These are phyloP conservation scores for Malurus leucopterus DNA, from an alignment of 2,797 vertebrate species.

Conservation along the genomic window DNA sequence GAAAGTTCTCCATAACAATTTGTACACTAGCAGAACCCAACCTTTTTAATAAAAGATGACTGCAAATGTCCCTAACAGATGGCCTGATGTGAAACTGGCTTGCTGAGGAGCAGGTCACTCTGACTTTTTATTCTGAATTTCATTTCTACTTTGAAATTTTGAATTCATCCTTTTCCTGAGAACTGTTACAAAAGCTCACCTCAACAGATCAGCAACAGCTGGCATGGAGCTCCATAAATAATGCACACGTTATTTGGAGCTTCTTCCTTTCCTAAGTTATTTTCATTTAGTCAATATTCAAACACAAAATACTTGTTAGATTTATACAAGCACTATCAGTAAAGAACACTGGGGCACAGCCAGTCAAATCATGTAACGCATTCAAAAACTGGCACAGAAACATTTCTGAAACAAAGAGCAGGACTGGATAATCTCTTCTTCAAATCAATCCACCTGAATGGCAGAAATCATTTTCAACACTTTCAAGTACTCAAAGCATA, in stretches of 20 bases:
- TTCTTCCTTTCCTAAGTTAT: neutral
- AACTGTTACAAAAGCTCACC: neutral
- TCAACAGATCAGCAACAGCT: neutral
- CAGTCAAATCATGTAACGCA: neutral
- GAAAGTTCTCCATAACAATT: neutral
- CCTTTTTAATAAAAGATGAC: neutral
- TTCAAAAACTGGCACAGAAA: neutral
- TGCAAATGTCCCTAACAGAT: neutral
- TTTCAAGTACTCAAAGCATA: neutral
- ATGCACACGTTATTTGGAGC: neutral
- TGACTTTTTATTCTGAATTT: neutral
- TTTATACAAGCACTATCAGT: neutral
- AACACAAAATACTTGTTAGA: neutral
- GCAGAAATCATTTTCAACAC: neutral
- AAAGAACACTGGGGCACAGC: neutral
- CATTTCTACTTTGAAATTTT: neutral
- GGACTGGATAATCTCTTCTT: neutral
- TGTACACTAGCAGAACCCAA: neutral
- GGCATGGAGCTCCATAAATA: constrained; percentile 15
- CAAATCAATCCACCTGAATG: neutral
- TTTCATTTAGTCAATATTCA: neutral
- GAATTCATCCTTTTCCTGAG: neutral
- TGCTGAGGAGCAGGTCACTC: neutral
- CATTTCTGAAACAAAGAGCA: neutral
- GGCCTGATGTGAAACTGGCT: neutral